phyloP scores from a whole-genome alignment of 1,140 invertebrate genomes.

The Trinorchestia longiramus region DNA sequence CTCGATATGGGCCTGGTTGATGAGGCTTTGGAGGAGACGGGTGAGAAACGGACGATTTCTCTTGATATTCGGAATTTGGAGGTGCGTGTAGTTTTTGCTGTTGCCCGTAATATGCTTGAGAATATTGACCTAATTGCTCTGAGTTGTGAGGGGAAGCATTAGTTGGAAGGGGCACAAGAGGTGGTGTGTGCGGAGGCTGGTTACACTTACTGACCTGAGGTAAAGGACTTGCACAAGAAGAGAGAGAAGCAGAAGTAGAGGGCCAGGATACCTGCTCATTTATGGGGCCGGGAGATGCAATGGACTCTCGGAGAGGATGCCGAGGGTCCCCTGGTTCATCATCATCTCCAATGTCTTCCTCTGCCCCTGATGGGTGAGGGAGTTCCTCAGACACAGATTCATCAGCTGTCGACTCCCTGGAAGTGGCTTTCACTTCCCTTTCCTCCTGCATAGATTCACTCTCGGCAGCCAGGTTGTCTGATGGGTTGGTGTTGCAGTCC shows the following conservation, averaged over 20 bases:
- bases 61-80: conserved; percentile 13
- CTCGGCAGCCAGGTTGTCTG: background rate
- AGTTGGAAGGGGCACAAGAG: background rate
- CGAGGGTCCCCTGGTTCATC: conserved; percentile 44
- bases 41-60: conserved; percentile 34
- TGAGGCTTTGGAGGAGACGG: background rate
- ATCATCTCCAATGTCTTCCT: conserved; percentile 35
- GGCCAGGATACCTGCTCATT: background rate
- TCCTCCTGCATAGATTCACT: background rate
- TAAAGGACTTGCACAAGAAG: background rate
- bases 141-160: background rate
- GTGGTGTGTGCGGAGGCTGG: background rate
- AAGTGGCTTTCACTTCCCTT: background rate
- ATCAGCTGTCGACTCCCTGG: background rate
- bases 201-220: background rate
- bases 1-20: conserved; percentile 19
- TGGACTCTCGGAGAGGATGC: background rate
- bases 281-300: background rate
- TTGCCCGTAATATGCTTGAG: conserved; percentile 40
- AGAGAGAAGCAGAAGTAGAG: background rate
- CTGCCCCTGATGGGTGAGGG: background rate
- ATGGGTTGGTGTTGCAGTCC: background rate
- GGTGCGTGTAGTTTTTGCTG: conserved; percentile 39
- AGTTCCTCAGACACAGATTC: background rate
- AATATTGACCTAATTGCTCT: conserved; percentile 53